phyloP scores from a whole-genome alignment of 2,888 invertebrate species.

The Rhamnusium bicolor region DNA sequence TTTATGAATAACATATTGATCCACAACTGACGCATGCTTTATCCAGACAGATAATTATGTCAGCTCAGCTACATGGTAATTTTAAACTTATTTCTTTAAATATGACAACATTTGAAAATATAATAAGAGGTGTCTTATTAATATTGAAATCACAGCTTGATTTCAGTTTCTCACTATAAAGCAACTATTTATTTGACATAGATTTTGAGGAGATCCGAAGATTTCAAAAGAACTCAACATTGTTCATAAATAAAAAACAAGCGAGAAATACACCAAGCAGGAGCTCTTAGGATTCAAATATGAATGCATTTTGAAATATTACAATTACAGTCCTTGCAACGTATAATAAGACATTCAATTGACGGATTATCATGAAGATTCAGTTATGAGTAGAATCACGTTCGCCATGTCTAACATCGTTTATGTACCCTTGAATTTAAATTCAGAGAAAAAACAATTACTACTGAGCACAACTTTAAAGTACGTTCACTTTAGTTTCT shows the following conservation, averaged over 20 bases:
- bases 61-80: too few species aligned
- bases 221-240: too few species aligned
- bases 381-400: slow-evolving; percentile 29
- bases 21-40: too few species aligned
- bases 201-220: neutral
- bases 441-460: slow-evolving; percentile 6
- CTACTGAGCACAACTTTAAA: slow-evolving; percentile 27
- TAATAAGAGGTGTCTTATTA: neutral
- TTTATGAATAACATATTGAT: too few species aligned
- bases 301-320: neutral
- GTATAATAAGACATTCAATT: slow-evolving; percentile 23
- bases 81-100: neutral
- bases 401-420: slow-evolving; percentile 15
- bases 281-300: neutral
- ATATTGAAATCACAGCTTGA: neutral
- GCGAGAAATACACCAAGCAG: too few species aligned
- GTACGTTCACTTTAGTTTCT: slow-evolving; percentile 6
- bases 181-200: neutral
- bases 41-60: too few species aligned
- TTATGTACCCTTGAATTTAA: slow-evolving; percentile 20
- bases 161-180: neutral
- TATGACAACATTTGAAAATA: neutral
- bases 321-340: slow-evolving; percentile 1
- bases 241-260: neutral
- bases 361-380: slow-evolving; percentile 8